Evolutionary conservation across 2,888 invertebrate species (phyloP), one percentile per base, ranked within the genome.

Genomic region (Cephus pulcher): DNA sequence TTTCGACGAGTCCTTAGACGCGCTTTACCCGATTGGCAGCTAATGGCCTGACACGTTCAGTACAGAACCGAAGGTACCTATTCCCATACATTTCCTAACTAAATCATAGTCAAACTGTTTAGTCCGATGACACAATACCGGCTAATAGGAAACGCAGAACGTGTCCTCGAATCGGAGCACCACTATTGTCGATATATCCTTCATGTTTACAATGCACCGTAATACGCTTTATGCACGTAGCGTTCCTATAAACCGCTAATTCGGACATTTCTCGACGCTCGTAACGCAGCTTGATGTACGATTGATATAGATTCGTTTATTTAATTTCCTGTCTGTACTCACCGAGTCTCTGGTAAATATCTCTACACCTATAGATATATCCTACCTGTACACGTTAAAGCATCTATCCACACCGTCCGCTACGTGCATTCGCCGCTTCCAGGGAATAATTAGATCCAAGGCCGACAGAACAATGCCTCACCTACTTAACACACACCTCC

Each of bases 371-470:
- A 75, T 37, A 76, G 68, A 37, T 71, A 73, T 78, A 75, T 74
- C 74, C 76, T 76, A 75, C 75, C 75, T 23, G 56, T 56, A 56
- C 56, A 56, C 56, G 56, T 56, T 56, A 9, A 56, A 56, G 9
- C 56, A 9, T 56, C 56, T 32, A 71, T 71, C 32, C 71, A 32
- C 71, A 12, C 12, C 32, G 71, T 32, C 33, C 32, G 34, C 71
- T 34, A 34, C 32, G 71, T 32, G 32, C 78, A 82, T 81, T 82
- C 82, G 83, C 83, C 82, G 82, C 82, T 86, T 86, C 83, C 83
- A 85, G 82, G 80, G 87, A 89, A 88, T 89, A 89, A 89, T 89
- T 88, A 88, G 85, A 85, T 84, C 87, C 88, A 88, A 87, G 88
- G 84, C 86, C 81, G 70, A 73, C 73, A 83, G 84, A 84, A 86